These are phyloP conservation scores for Geodia barretti DNA, from an alignment of 37 sponge, comb jelly and placozoan genomes.

Conservation along the genomic window DNA sequence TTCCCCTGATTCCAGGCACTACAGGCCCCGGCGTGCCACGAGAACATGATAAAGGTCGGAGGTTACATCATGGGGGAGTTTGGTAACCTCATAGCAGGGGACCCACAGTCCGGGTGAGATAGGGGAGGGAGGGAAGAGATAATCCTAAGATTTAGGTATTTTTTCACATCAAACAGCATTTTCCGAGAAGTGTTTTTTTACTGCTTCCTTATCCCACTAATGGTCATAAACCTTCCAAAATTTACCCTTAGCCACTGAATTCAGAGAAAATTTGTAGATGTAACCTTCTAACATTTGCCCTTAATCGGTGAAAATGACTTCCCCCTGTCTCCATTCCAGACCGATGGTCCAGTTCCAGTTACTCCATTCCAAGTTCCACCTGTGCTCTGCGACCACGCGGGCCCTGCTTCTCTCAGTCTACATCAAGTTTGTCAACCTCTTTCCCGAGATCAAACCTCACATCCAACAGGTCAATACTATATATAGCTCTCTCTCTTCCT, in stretches of 20 bases:
- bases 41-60: conserved; percentile 98
- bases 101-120: conserved; percentile 77
- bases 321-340: conserved; percentile 21
- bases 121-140: neutral
- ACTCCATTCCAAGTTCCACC: conserved; percentile 89
- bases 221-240: too few relatives aligned
- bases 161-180: too few relatives aligned
- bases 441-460: conserved; percentile 88
- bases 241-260: too few relatives aligned
- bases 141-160: too few relatives aligned
- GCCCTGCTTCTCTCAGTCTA: conserved; percentile 91
- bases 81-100: conserved; percentile 96
- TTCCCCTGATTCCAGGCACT: conserved; percentile 61
- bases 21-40: conserved; percentile 98
- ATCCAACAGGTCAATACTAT: conserved; percentile 48
- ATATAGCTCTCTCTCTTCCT: neutral
- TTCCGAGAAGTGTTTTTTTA: too few relatives aligned
- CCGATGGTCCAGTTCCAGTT: conserved; percentile 89
- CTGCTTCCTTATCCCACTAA: too few relatives aligned
- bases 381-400: conserved; percentile 78
- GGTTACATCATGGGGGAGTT: conserved; percentile 96
- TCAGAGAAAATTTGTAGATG: too few relatives aligned
- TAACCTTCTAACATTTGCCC: too few relatives aligned
- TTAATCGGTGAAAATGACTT: too few relatives aligned
- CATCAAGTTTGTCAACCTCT: conserved; percentile 95